Base-by-base conservation (phyloP, 1,140 invertebrate genomes). In the Calliphora vicina region DNA sequence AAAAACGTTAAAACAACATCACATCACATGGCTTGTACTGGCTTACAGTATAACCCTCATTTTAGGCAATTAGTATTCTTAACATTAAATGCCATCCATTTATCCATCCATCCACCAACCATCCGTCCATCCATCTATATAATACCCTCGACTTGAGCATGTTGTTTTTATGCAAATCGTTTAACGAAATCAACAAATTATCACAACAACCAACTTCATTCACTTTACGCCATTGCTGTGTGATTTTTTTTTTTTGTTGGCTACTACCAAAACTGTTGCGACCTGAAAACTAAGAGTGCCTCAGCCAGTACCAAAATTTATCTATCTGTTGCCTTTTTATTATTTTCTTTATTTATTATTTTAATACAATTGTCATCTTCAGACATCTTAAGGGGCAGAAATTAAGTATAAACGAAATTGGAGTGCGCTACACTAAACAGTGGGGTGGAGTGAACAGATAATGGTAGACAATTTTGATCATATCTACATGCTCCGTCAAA, bases 41-140 rank as follows among this genome's bases (percentile, higher is more conserved):
- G n/a, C n/a, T 76, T 29, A 27, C 20, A n/a, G 73, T 35, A 78
- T 45, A 45, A 78, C 35, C 74, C 74, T 78, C 74, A 78, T 78
- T 78, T 78, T 45, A 23, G 20, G 74, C 35, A 43, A 78, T 78
- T 78, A 78, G 74, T 78, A 78, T 78, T 78, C 74, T 78, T 78
- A 9, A 35, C 74, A 78, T 78, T 43, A 42, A 43, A 23, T 67
- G n/a, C 61, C 61, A 67, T 78, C 74, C 35, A 35, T 29, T 29
- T 17, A 35, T 9, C 6, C 15, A 76, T 27, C 15, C 25, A 29
- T 42, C n/a, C n/a, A 76, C 17, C 29, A 76, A 29, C 6, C 25
- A 27, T 27, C 4, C n/a, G 42, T 29, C 13, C 73, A 17, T 35
- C 35, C 27, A 20, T 35, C 73, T 15, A 29, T 35, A 35, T 76